These are phyloP conservation scores for Polyommatus icarus DNA, from an alignment of 2,888 invertebrate genomes.

Conservation along the genomic window DNA sequence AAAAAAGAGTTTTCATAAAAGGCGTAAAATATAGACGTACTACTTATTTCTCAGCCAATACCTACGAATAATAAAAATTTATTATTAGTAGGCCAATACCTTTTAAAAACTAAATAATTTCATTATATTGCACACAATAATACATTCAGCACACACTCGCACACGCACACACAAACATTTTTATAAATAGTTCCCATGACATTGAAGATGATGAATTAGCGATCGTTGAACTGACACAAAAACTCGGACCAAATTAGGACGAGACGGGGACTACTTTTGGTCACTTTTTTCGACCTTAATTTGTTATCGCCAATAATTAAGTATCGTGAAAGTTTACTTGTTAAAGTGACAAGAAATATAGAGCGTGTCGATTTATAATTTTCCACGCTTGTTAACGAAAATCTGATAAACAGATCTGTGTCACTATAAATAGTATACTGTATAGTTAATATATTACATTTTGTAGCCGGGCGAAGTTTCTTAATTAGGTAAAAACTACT, in stretches of 20 bases:
- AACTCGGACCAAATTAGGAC: conserved; percentile 63
- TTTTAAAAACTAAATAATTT: too few relatives aligned
- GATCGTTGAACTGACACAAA: conserved; percentile 52
- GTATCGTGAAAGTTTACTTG: conserved; percentile 48
- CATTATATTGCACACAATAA: background rate
- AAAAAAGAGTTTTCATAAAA: too few relatives aligned
- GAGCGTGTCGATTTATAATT: background rate
- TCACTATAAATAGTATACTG: background rate
- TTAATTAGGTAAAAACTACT: background rate
- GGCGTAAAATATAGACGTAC: too few relatives aligned
- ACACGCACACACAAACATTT: conserved; percentile 2
- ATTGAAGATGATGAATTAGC: conserved; percentile 28
- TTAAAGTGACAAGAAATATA: conserved; percentile 30
- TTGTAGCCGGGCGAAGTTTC: background rate
- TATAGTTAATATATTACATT: background rate
- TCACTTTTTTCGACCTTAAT: conserved; percentile 55
- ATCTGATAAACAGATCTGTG: background rate
- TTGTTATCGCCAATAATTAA: conserved; percentile 52
- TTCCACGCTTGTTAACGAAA: conserved; percentile 30
- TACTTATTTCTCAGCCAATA: too few relatives aligned
- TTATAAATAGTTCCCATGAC: conserved; percentile 1
- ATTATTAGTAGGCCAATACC: too few relatives aligned
- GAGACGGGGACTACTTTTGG: conserved; percentile 54
- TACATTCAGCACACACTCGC: background rate
- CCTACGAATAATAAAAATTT: too few relatives aligned